A percentile compares a stretch with the other conserved stretches of the same genome.
Evolutionary conservation across 1,140 invertebrate species (phyloP).

Genomic region (Psix sp.): DNA sequence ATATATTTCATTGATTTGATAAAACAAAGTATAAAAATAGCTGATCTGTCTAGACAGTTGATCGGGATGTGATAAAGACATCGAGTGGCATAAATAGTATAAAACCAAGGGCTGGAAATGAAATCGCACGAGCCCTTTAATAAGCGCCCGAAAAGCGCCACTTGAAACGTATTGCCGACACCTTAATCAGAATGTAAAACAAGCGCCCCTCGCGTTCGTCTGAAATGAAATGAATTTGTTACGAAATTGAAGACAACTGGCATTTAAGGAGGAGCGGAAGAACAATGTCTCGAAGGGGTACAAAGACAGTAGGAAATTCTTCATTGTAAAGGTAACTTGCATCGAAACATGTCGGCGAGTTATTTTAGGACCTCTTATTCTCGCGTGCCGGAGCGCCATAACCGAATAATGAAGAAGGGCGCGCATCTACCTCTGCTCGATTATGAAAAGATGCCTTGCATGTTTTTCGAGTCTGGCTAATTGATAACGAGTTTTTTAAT

Average conservation of each 20-base stretch:
- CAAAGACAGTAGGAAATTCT: slow-evolving; percentile 9
- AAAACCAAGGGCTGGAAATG: slow-evolving; percentile 18
- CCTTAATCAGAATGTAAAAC: slow-evolving; percentile 53
- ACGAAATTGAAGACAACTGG: slow-evolving; percentile 47
- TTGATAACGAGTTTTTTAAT: slow-evolving; percentile 18
- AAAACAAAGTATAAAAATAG: too few relatives aligned
- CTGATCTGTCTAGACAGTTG: too few relatives aligned
- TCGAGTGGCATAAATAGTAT: slow-evolving; percentile 7
- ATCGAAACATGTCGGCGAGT: slow-evolving; percentile 65
- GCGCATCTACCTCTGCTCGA: slow-evolving; percentile 15
- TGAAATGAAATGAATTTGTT: slow-evolving; percentile 44
- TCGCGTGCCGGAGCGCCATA: slow-evolving; percentile 63
- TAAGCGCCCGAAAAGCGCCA: slow-evolving; percentile 24
- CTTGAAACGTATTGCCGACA: slow-evolving; percentile 29
- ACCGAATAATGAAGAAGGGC: slow-evolving; percentile 65
- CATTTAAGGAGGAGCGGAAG: slow-evolving; percentile 38
- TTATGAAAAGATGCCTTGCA: slow-evolving; percentile 41
- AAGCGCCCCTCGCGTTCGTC: slow-evolving; percentile 19
- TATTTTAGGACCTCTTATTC: slow-evolving; percentile 66
- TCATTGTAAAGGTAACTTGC: slow-evolving; percentile 36
- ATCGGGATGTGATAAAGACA: neutral
- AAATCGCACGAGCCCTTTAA: slow-evolving; percentile 26
- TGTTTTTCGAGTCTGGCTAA: slow-evolving; percentile 32
- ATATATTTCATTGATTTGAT: too few relatives aligned
- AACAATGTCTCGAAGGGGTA: slow-evolving; percentile 48